These are phyloP conservation scores for Syngnathus scovelli DNA, from an alignment of 2,113 vertebrate species.

Conservation along the genomic window DNA sequence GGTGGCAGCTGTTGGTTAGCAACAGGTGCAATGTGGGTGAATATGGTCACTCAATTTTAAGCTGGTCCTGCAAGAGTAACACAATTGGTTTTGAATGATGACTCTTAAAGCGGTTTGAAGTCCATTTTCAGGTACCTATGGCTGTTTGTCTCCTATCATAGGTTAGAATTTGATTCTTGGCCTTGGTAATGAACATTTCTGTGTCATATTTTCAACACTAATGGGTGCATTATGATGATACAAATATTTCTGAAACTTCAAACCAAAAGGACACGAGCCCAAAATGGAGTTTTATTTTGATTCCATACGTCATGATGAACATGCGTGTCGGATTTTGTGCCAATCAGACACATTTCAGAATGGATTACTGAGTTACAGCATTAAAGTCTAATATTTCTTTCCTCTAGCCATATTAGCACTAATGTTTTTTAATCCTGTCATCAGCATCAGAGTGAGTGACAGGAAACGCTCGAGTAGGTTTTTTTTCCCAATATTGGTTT, in stretches of 20 bases:
- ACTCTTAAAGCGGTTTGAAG: background rate
- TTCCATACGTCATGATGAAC: background rate
- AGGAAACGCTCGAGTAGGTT: slow-evolving; percentile 32
- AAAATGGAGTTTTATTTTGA: background rate
- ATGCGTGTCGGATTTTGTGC: background rate
- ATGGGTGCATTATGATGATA: no score
- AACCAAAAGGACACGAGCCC: no score
- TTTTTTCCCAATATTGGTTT: slow-evolving; percentile 31
- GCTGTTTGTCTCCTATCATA: no score
- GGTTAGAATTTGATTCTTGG: no score
- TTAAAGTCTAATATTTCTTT: background rate
- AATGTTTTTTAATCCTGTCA: slow-evolving; percentile 24
- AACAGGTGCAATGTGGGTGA: slow-evolving; percentile 3
- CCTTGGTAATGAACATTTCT: no score
- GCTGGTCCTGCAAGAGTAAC: background rate
- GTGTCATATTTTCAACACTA: no score
- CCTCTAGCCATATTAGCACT: background rate
- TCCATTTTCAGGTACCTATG: background rate
- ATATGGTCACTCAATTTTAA: background rate
- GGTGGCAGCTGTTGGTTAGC: background rate
- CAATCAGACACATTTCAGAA: background rate
- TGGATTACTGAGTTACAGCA: background rate
- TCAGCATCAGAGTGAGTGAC: slow-evolving; percentile 34
- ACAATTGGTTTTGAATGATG: background rate
- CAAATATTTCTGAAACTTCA: no score